Conservation (phyloP, 2,888 invertebrate genomes). For the Cantharis lateralis region DNA sequence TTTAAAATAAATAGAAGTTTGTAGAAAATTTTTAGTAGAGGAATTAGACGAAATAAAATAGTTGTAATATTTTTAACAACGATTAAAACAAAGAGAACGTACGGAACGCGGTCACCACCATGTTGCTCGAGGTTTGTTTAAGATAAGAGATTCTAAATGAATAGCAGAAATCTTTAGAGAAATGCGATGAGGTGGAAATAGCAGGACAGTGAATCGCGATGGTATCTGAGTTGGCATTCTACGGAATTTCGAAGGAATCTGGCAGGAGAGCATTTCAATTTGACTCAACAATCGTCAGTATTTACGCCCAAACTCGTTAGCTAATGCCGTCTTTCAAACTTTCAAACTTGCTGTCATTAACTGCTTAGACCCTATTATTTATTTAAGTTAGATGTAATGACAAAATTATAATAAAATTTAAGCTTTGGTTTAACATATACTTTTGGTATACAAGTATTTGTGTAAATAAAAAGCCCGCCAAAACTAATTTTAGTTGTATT, state of each 20-base stretch:
- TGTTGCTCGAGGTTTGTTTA: slow-evolving; percentile 40
- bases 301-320: slow-evolving; percentile 38
- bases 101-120: slow-evolving; percentile 30
- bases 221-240: slow-evolving; percentile 40
- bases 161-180: slow-evolving; percentile 45
- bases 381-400: slow-evolving; percentile 2
- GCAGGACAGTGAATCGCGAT: slow-evolving; percentile 44
- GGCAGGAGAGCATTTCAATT: slow-evolving; percentile 41
- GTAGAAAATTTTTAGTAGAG: neutral
- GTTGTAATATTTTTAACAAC: slow-evolving; percentile 11
- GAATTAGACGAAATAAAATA: neutral
- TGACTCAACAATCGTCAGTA: slow-evolving; percentile 38
- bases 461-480: no score
- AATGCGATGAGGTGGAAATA: slow-evolving; percentile 45
- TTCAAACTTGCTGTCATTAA: slow-evolving; percentile 35
- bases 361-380: slow-evolving; percentile 28
- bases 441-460: neutral
- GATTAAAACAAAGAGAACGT: slow-evolving; percentile 32
- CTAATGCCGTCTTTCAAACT: slow-evolving; percentile 37
- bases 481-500: neutral
- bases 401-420: neutral
- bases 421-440: neutral
- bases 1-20: neutral
- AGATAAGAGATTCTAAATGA: slow-evolving; percentile 46
- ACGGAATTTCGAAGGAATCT: slow-evolving; percentile 39